Evolutionary conservation across 2,797 vertebrate genomes (phyloP), one percentile per base, ranked within the genome.

Genomic region (Anguilla marmorata): DNA sequence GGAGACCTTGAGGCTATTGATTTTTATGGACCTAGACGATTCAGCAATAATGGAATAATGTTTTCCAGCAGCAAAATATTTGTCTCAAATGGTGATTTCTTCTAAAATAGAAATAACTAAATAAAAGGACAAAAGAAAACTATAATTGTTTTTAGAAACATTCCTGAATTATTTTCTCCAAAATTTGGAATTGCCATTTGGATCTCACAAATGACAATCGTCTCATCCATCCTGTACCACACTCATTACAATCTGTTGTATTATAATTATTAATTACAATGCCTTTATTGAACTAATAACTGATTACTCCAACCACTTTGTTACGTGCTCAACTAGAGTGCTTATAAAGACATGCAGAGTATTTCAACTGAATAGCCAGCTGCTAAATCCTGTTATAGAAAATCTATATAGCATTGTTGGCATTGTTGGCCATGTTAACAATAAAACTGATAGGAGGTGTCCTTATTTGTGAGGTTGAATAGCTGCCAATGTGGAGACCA

Each of bases 381-480:
- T 74, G 30, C 69, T 74, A 30, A 33, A 37, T 9, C 27, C 69
- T 30, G 27, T 41, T 79, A 6, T 4, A 79, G 33, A 41, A 45
- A 79, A 79, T 79, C 72, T 76, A 37, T 76, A 76, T 76, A 50
- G 19, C 21, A 82, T 50, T 50, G 16, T 45, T 48, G 79, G 41
- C 21, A 45, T 24, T 82, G 21, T 82, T 48, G 19, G 79, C 50
- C 79, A 82, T 82, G 79, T 11, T 48, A 50, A 50, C 79, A 82
- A 50, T 50, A 33, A 30, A n/a, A 24, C 16, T n/a, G 41, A 50
- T n/a, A 82, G 50, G 33, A 48, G 41, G 56, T 33, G 11, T 86
- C 79, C 88, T 54, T n/a, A 80, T 30, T n/a, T 3, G n/a, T 72
- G 63, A 52, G 48, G 76, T 8, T 66, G 87, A 66, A 56, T 41